A percentile compares a stretch with the other conserved stretches of the same genome.
These are phyloP conservation scores for Benthosema pterotum DNA, from an alignment of 2,797 vertebrate genomes.

Conservation along the genomic window DNA sequence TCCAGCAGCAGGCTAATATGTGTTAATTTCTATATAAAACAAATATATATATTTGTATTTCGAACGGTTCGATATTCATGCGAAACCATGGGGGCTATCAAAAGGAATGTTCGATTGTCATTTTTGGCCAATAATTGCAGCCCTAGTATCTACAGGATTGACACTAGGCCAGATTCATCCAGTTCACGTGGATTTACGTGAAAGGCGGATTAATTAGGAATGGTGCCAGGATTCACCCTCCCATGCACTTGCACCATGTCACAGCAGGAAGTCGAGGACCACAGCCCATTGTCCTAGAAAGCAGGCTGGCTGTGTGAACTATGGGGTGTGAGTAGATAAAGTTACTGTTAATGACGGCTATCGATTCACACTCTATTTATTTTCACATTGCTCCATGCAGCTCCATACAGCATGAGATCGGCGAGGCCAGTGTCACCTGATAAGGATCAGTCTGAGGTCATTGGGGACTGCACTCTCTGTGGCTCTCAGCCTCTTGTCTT, in stretches of 20 bases:
- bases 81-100: too few relatives aligned
- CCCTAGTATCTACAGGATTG: too few relatives aligned
- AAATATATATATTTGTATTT: too few relatives aligned
- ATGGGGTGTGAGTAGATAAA: slow-evolving; percentile 34
- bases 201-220: too few relatives aligned
- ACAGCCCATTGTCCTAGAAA: slow-evolving; percentile 27
- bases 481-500: slow-evolving; percentile 33
- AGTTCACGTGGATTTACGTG: too few relatives aligned
- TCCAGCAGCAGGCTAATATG: too few relatives aligned
- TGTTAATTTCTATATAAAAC: too few relatives aligned
- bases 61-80: too few relatives aligned
- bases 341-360: slow-evolving; percentile 54
- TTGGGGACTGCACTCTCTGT: slow-evolving; percentile 9
- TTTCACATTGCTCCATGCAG: slow-evolving; percentile 6
- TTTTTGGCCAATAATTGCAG: too few relatives aligned
- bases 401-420: slow-evolving; percentile 25
- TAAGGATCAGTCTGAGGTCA: slow-evolving; percentile 33
- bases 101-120: too few relatives aligned
- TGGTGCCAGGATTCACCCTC: slow-evolving; percentile 21
- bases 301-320: slow-evolving; percentile 44
- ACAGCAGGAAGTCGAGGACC: slow-evolving; percentile 29
- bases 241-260: too few relatives aligned
- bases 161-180: too few relatives aligned
- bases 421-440: slow-evolving; percentile 38
- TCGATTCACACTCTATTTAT: slow-evolving; percentile 52